phyloP scores from a whole-genome alignment of 2,888 invertebrate species.

The Caenorhabditis wallacei region DNA sequence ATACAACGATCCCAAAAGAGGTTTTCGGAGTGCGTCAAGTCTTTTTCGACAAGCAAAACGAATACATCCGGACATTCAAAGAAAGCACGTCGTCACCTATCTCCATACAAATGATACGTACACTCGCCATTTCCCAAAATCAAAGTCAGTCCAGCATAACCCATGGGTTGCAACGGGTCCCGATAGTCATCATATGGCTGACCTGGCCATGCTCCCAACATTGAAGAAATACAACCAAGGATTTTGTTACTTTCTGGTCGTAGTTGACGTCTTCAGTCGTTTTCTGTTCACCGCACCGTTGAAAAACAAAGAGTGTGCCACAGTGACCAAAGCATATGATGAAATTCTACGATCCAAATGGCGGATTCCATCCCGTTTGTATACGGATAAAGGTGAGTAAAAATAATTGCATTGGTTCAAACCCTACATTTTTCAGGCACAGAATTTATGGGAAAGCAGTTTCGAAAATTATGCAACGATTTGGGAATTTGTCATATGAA shows the following conservation, averaged over 20 bases:
- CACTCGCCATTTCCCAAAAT: conserved; percentile 6
- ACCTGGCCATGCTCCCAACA: conserved; percentile 19
- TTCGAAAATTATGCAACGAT: neutral
- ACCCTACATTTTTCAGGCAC: conserved; percentile 4
- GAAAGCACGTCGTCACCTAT: conserved; percentile 2
- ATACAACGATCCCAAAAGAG: conserved; percentile 5
- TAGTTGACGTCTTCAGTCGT: conserved; percentile 23
- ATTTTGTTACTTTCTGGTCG: conserved; percentile 32
- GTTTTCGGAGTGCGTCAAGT: neutral
- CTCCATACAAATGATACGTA: conserved; percentile 15
- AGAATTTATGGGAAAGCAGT: conserved; percentile 28
- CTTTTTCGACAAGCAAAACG: neutral
- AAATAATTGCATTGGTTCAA: too few species aligned
- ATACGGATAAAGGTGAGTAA: conserved; percentile 18
- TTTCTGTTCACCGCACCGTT: conserved; percentile 15
- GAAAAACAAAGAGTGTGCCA: conserved; percentile 24
- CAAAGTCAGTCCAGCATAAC: conserved; percentile 1
- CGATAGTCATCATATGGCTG: conserved; percentile 39
- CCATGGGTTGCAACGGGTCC: conserved; percentile 23
- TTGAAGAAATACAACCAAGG: too few species aligned
- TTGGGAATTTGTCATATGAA: conserved; percentile 13
- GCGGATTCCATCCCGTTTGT: neutral
- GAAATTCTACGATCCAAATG: neutral
- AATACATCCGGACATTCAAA: neutral
- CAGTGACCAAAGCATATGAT: conserved; percentile 6